These are phyloP conservation scores for Pangasianodon hypophthalmus DNA, from an alignment of 2,113 vertebrate species.

Conservation along the genomic window DNA sequence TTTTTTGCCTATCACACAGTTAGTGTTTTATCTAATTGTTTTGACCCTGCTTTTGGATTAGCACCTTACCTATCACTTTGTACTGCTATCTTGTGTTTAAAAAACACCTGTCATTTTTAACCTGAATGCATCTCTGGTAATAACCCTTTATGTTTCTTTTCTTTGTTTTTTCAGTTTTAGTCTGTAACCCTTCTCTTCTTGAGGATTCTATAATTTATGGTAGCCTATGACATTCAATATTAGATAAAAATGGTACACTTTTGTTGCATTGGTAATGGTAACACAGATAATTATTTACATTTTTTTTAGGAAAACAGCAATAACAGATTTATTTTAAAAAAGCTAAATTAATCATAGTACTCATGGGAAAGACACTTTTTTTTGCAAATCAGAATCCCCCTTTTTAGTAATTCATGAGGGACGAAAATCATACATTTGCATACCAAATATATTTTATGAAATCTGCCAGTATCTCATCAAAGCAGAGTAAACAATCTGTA, in stretches of 20 bases:
- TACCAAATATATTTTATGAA: background rate
- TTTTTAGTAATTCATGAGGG: background rate
- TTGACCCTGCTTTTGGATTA: background rate
- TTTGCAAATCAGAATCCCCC: background rate
- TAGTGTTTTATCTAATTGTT: background rate
- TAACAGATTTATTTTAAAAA: background rate
- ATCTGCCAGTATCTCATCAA: background rate
- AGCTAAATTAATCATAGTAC: background rate
- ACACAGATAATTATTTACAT: background rate
- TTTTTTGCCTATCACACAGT: background rate
- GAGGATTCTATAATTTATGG: background rate
- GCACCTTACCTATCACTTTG: too few relatives aligned
- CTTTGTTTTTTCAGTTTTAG: background rate
- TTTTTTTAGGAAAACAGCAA: background rate
- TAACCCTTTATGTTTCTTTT: background rate
- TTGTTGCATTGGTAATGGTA: background rate
- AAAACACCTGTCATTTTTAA: background rate
- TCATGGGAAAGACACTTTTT: background rate
- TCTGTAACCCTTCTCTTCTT: background rate
- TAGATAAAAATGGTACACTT: background rate
- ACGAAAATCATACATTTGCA: too few relatives aligned
- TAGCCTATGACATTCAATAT: background rate
- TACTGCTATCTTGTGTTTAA: background rate
- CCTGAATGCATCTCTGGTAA: background rate
- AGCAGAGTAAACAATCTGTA: conserved; percentile 18